phyloP scores from a whole-genome alignment of 2,113 vertebrate genomes.

The Macrotus californicus region DNA sequence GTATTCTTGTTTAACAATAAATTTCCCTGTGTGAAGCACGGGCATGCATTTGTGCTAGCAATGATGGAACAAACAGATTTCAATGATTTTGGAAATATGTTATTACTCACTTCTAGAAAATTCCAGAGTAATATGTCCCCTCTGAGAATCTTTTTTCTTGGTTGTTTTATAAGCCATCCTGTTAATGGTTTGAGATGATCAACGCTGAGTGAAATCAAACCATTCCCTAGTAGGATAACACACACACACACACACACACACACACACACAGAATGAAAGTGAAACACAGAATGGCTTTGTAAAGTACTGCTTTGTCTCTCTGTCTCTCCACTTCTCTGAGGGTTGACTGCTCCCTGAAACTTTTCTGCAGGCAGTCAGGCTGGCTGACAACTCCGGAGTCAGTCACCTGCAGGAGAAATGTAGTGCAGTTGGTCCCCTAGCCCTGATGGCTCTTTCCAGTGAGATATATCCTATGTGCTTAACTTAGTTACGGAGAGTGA shows the following conservation, averaged over 20 bases:
- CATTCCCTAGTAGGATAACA: neutral
- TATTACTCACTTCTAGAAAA: neutral
- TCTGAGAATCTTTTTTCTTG: neutral
- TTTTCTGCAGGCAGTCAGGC: slow-evolving; percentile 14
- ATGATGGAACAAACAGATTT: neutral
- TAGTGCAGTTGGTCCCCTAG: slow-evolving; percentile 27
- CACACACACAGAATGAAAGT: neutral
- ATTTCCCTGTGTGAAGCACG: neutral
- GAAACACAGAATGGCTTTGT: neutral
- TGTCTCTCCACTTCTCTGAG: slow-evolving; percentile 31
- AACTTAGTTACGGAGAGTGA: neutral
- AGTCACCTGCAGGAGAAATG: neutral
- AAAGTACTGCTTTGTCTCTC: slow-evolving; percentile 43
- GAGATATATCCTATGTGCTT: neutral
- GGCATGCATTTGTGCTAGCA: neutral
- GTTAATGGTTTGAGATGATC: neutral
- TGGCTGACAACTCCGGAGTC: slow-evolving; percentile 29
- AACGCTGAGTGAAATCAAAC: neutral
- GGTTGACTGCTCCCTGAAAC: slow-evolving; percentile 52
- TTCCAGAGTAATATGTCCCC: neutral
- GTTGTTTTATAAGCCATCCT: neutral
- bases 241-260: neutral
- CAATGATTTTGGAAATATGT: neutral
- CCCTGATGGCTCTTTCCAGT: slow-evolving; percentile 44
- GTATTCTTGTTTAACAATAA: neutral